Base-by-base conservation (phyloP, 2,113 vertebrate species). In the Barbus barbus region DNA sequence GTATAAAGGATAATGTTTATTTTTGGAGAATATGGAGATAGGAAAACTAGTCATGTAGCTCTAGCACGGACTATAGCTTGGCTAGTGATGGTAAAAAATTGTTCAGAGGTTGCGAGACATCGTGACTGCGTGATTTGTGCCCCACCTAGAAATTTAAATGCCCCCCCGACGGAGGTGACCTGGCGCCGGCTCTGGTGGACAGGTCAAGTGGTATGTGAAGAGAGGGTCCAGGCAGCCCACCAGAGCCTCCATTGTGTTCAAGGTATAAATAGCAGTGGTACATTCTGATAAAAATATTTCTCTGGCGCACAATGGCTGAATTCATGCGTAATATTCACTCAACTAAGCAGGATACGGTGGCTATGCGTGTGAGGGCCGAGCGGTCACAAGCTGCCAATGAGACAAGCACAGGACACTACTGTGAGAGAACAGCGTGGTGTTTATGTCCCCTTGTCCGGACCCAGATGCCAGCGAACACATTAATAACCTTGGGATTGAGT, bases 331-430 rank as follows among this genome's bases (percentile, higher is more conserved):
- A 87, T 90, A 90, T 44, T 89, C 87, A 90, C 41, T 76, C 87
- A 88, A 86, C 89, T 89, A 89, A 89, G 91, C 86, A 60, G 87
- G 44, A 51, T 86, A 84, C 83, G 24, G 80, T 60, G 83, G 87
- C 41, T 44, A 44, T 44, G 41, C 9, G 38, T 41, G 89, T 82
- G 82, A 78, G 86, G 58, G 71, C 73, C 26, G 60, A 81, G 85
- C 85, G 91, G 93, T 92, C 94, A 94, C 92, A 93, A 90, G 93
- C 92, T 92, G 92, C 91, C 92, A 93, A 91, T 93, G 89, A 93
- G 89, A 88, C 85, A 44, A 44, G 20, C 65, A 92, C 81, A 94
- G 91, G 89, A 86, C 82, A 5, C 87, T 87, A 90, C 90, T 93
- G 91, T 93, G 86, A 89, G 87, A 85, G 90, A 91, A 93, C 93